Base-by-base conservation (phyloP, 2,113 vertebrate species). In the Aphyosemion australe region DNA sequence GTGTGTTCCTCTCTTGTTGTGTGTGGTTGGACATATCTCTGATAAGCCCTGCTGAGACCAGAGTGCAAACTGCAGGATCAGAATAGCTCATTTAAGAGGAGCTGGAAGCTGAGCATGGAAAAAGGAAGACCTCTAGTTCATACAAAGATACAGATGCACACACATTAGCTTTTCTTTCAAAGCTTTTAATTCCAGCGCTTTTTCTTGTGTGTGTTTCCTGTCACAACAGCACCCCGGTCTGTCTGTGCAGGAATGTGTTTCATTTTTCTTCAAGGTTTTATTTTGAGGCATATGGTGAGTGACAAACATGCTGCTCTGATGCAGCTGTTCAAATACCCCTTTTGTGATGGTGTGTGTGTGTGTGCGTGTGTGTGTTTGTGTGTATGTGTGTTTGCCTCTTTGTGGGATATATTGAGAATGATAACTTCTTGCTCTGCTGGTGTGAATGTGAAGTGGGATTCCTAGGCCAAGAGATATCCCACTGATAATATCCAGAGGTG, bases 211-310 rank as follows among this genome's bases (percentile, higher is more conserved):
- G 13, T 37, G 14, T 61, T 70, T 47, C 6, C 21, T 19, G 10
- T 58, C 56, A 47, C 31, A 32, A 15, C 16, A 32, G 34, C 34
- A 34, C 60, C 65, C 32, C 41, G 54, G 45, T 59, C 57, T 50
- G 62, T 61, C 43, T 57, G 67, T 87, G 56, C 42, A 77, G 82
- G 82, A 89, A 89, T 84, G 80, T 61, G 64, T 48, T 55, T 16
- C 62, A 65, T 78, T 84, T 64, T 75, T 56, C 60, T 50, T 58
- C 16, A 0, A 56, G 78, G 80, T 65, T 88, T 88, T 90, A 91
- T 91, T 92, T 90, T 43, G 86, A 84, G 81, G 87, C 90, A 91
- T 73, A 87, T 91, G 88, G 79, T 61, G 71, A 87, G 81, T 79
- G 80, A 76, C 76, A 73, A 66, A 60, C 76, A 85, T 87, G 76